Evolutionary conservation across 2,113 vertebrate species (phyloP).

Genomic region (Mugil cephalus): DNA sequence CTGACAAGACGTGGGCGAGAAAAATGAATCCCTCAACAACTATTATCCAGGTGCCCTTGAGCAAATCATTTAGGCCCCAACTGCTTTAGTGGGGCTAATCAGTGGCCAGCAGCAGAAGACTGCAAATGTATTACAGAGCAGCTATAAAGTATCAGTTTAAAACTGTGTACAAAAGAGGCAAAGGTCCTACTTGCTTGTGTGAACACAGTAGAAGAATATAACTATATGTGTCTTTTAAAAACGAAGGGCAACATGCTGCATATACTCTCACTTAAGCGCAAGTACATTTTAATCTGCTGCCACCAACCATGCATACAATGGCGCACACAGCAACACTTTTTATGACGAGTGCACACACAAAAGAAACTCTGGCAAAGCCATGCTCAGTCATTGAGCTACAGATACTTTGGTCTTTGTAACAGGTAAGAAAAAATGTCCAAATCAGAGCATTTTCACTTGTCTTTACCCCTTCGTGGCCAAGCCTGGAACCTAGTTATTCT

Average conservation of each 20-base stretch:
- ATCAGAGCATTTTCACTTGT: neutral
- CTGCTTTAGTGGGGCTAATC: constrained; percentile 45
- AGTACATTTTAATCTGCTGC: constrained; percentile 13
- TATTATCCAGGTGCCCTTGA: constrained; percentile 50
- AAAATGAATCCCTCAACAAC: constrained; percentile 45
- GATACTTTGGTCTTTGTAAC: neutral
- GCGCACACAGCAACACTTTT: constrained; percentile 22
- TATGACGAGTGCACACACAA: neutral
- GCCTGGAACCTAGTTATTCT: constrained; percentile 11
- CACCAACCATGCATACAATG: constrained; percentile 6
- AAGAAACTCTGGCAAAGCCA: neutral
- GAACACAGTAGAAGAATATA: neutral
- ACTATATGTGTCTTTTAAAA: neutral
- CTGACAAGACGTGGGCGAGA: constrained; percentile 29
- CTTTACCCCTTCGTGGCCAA: neutral
- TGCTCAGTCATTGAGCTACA: neutral
- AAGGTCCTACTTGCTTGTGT: too few species aligned
- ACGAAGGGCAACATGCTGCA: neutral
- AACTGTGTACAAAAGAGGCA: neutral
- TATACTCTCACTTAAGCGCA: constrained; percentile 10
- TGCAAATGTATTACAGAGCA: neutral
- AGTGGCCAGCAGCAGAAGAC: constrained; percentile 28
- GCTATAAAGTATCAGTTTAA: neutral
- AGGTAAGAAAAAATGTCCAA: neutral
- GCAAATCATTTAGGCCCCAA: constrained; percentile 38